phyloP scores from a whole-genome alignment of 2,113 vertebrate species.

The Probosciger aterrimus region DNA sequence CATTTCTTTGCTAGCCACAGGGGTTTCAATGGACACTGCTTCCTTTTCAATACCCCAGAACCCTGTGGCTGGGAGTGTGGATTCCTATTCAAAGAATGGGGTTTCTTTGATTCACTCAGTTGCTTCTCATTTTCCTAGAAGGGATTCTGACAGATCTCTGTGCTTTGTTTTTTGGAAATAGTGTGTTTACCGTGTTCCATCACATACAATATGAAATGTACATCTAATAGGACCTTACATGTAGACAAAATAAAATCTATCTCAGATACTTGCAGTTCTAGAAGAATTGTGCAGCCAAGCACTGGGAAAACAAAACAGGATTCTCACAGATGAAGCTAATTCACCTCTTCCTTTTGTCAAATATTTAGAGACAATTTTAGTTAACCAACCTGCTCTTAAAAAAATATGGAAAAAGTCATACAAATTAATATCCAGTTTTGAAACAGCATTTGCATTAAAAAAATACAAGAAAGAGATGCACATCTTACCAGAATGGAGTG shows the following conservation, averaged over 20 bases:
- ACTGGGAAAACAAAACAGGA: background rate
- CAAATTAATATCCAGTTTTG: background rate
- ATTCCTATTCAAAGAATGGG: background rate
- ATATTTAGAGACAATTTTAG: slow-evolving; percentile 23
- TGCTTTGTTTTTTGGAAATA: background rate
- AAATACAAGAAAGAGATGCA: background rate
- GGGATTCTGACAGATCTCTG: background rate
- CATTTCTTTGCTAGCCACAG: background rate
- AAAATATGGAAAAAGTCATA: background rate
- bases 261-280: background rate
- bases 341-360: background rate
- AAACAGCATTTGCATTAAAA: background rate
- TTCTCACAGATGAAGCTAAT: background rate
- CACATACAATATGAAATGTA: background rate
- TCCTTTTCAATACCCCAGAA: background rate
- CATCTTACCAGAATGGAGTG: background rate
- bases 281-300: background rate
- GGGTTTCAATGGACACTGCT: background rate
- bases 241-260: background rate
- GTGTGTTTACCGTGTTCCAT: background rate
- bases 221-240: background rate
- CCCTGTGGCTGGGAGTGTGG: background rate
- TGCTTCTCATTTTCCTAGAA: background rate
- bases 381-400: background rate
- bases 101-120: background rate